Evolutionary conservation across 2,797 vertebrate species (phyloP).

Genomic region (Tolypeutes matacus): DNA sequence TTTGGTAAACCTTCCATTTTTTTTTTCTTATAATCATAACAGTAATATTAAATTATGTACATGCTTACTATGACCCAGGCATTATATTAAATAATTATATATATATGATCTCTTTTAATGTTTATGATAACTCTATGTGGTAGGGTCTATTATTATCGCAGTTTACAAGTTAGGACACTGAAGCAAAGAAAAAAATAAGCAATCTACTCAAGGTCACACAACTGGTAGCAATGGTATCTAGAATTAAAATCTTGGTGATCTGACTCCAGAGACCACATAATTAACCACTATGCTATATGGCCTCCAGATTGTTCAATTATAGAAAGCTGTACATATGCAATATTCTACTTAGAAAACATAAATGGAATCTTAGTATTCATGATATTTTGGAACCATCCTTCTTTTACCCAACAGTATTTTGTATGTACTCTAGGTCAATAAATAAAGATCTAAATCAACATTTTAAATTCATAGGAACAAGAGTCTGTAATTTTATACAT

Average conservation of each 20-base stretch:
- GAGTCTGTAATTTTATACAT: slow-evolving; percentile 38
- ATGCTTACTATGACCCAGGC: background rate
- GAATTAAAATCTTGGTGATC: background rate
- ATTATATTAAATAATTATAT: background rate
- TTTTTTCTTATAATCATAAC: background rate
- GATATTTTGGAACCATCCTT: slow-evolving; percentile 3
- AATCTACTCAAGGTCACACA: background rate
- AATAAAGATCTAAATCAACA: slow-evolving; percentile 39
- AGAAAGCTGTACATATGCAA: background rate
- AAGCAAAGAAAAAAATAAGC: background rate
- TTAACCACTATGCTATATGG: background rate
- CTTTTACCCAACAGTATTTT: background rate
- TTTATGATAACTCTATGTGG: background rate
- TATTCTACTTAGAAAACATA: slow-evolving; percentile 4
- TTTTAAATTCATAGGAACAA: slow-evolving; percentile 52
- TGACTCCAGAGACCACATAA: background rate
- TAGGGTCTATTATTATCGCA: background rate
- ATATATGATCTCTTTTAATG: background rate
- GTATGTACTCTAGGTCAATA: slow-evolving; percentile 31
- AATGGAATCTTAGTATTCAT: background rate
- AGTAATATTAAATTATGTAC: background rate
- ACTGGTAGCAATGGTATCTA: background rate
- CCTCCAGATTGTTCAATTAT: background rate
- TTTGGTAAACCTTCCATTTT: background rate
- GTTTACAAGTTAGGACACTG: slow-evolving; percentile 8